phyloP scores from a whole-genome alignment of 2,888 invertebrate species.

The Antitype chi region DNA sequence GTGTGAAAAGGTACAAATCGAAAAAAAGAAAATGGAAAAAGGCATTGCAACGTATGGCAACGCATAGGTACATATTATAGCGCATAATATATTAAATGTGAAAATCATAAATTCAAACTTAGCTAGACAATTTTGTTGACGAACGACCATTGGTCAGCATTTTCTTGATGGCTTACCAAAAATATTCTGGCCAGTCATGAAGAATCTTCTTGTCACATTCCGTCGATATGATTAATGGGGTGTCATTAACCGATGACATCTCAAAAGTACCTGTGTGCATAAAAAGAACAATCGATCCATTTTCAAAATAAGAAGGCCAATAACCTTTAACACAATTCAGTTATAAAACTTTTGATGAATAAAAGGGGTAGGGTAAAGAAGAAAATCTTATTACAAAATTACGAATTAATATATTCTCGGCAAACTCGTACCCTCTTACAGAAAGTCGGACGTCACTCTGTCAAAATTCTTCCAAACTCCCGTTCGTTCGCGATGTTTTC shows the following conservation, averaged over 20 bases:
- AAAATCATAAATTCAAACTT: not conserved
- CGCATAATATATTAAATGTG: too few relatives aligned
- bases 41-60: too few relatives aligned
- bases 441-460: slow-evolving; percentile 41
- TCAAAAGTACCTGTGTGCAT: not conserved
- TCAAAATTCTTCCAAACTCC: slow-evolving; percentile 54
- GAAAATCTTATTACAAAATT: slow-evolving; percentile 32
- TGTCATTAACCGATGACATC: slow-evolving; percentile 7
- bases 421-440: slow-evolving; percentile 28
- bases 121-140: not conserved
- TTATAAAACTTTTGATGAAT: slow-evolving; percentile 24
- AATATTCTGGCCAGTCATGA: slow-evolving; percentile 21
- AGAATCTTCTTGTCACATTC: slow-evolving; percentile 10
- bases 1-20: too few relatives aligned
- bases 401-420: slow-evolving; percentile 47
- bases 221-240: slow-evolving; percentile 32
- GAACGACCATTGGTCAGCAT: not conserved
- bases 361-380: slow-evolving; percentile 17
- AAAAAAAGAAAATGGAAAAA: too few relatives aligned
- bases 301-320: not conserved
- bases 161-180: slow-evolving; percentile 4
- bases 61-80: too few relatives aligned
- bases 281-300: not conserved
- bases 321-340: slow-evolving; percentile 1
- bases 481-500: slow-evolving; percentile 36